Evolutionary conservation across 2,888 invertebrate species (phyloP), one percentile per base, ranked within the genome.

Genomic region (Nyleta sp.): DNA sequence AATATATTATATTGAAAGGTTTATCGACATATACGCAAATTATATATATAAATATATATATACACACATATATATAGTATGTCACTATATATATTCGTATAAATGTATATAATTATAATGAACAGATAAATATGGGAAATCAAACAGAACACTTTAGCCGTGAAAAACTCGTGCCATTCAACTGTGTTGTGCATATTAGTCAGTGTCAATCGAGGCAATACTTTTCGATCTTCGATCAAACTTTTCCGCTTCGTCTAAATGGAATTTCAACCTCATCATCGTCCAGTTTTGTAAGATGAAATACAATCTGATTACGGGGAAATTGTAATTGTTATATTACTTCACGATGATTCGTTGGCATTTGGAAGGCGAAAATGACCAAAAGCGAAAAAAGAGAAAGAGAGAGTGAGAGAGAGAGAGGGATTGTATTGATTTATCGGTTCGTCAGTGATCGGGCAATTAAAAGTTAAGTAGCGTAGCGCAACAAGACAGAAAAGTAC

Each of bases 181-280:
- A 71, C 42, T 70, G 74, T 78, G 65, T 74, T 78, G 71, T 78
- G 78, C 74, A 40, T 78, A 73, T 52, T 70, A 78, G 55, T 78
- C 60, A 65, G 74, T 74, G 74, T 78, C 59, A 78, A 60, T 78
- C 70, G 46, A 74, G 73, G 52, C 74, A 74, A 74, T 70, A 74
- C 65, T 72, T 74, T 78, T 77, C 48, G 64, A 57, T 55, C 38
- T 48, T 33, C 24, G 22, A 31, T 40, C 17, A 35, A 57, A 64
- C 17, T 53, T 52, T 60, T 77, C n/a, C 46, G 67, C 77, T 68
- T 76, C 44, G 28, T 70, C 57, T 53, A 76, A 57, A 73, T 57
- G 48, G 40, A 48, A 53, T 46, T 52, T 35, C 22, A 4, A 62
- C 17, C 20, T 52, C 60, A 74, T 74, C 38, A 40, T 74, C 60